Base-by-base conservation (phyloP, 2,888 invertebrate species). In the Morpho achilles region DNA sequence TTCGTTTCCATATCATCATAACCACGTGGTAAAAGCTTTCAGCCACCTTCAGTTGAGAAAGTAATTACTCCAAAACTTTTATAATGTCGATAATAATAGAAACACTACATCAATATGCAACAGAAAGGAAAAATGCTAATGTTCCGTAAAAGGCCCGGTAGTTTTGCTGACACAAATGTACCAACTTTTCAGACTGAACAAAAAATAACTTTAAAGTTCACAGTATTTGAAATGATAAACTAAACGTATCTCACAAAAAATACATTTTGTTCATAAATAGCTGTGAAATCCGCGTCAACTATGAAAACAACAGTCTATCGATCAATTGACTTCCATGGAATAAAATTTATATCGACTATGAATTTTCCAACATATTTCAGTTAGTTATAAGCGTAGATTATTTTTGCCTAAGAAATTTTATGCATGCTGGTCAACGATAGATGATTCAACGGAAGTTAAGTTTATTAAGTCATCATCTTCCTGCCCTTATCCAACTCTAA, bases 341-440 rank as follows among this genome's bases (percentile, higher is more conserved):
- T 62, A 62, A 64, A 64, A 64, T 62, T 60, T 64, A 64, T 64
- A 62, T 51, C 53, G 56, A 53, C 58, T 57, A 62, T 64, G 59
- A 58, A 62, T 64, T 60, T 60, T 56, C 54, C 56, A 63, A 61
- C 56, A 57, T 62, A 59, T 51, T 62, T 54, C 58, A 56, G 44
- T 41, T 54, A 45, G 43, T 42, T 40, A 50, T 58, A 58, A 59
- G 58, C n/a, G 42, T 23, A 49, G 49, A 56, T 60, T 50, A 49
- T 53, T 59, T 62, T 56, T 50, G 53, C 49, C 43, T 46, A 39
- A 23, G 39, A 52, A 54, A 58, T 44, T 52, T 52, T 44, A 45
- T 52, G 44, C 32, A 8, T 52, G 39, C 52, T 44, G 32, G 39
- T 16, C 16, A 16, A 52, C 44, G 39, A 52, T 52, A 39, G 52